Base-by-base conservation (phyloP, 1,140 invertebrate species). In the Caenorhabditis remanei region DNA sequence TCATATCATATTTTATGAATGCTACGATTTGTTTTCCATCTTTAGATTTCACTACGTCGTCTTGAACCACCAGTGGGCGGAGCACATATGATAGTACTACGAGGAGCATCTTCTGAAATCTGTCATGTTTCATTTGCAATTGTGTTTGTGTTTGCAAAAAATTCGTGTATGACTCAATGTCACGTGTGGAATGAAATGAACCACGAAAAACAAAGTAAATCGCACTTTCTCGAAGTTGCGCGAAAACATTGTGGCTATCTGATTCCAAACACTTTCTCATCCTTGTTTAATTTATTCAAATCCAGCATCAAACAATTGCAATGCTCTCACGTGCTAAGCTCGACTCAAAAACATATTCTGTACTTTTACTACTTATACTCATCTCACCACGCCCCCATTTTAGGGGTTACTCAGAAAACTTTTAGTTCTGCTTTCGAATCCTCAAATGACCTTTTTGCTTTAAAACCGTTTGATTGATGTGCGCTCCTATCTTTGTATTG, bases 391-490 rank as follows among this genome's bases (percentile, higher is more conserved):
- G 14, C 56, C 21, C 16, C 56, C 19, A 14, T 9, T 58, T 58
- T 21, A 14, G 16, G n/a, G 16, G 50, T 21, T 58, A n/a, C 56
- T n/a, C 8, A 58, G 56, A 19, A 58, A 58, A 58, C 3, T 58
- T 21, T 58, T 58, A 21, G 56, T 5, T n/a, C n/a, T n/a, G 14
- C n/a, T 58, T 21, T 58, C 63, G 11, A 41, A 67, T 32, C 40
- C 63, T 40, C 11, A 13, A 67, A 67, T 67, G 63, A 41, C 63
- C 63, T 67, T 67, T 67, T 41, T 11, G 32, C 56, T 58, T 61
- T 61, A 61, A 67, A 67, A 67, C 63, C 63, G 13, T 41, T 9
- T 67, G 63, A 67, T 67, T 67, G 63, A 67, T 67, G 63, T 67
- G 63, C 24, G n/a, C n/a, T 58, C 56, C 56, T 58, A n/a, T n/a